Evolutionary conservation across 2,888 invertebrate species (phyloP), one percentile per base, ranked within the genome.

Genomic region (Bombylius discolor): DNA sequence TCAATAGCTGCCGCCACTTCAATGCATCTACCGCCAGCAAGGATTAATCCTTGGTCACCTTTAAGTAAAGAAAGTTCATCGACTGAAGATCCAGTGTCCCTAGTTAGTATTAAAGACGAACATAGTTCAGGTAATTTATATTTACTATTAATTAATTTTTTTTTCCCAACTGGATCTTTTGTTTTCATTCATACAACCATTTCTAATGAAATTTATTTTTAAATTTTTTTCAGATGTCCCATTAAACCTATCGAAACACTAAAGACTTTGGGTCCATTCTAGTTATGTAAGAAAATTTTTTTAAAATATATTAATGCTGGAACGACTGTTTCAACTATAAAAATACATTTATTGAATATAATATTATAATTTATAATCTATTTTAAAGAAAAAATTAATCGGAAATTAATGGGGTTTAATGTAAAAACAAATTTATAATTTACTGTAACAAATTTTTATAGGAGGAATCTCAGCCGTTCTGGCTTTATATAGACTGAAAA

Each of bases 201-300:
- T 39, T 39, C 46, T 13, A 46, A 45, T 45, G 2, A 45, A 9
- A 39, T 9, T 47, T 47, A 45, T 56, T 52, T 56, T 59, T 54
- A 36, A 51, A 51, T 49, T 63, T 61, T 60, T 67, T 66, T 58
- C 81, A 90, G 90, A 90, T 86, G 84, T 87, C 81, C 90, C 90
- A 74, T 79, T 90, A 74, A 90, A 90, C 78, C 80, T 90, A 78
- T 90, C 89, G 70, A 90, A 90, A 80, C 89, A 89, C 80, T 81
- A 68, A 72, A 65, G 58, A 61, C 61, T 60, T 63, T 59, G 61
- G 62, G 61, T 58, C 59, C 59, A 61, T 64, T 62, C 60, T 63
- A 65, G 63, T 54, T 56, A 60, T 55, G 65, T 67, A 67, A 67
- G 67, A 63, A 62, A 61, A 52, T 53, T 54, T 44, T 49, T 49